Percentiles rank a stretch among this genome's conserved stretches.
Evolutionary conservation across 2,797 vertebrate species (phyloP).

Genomic region (Leptatherina wallacei): DNA sequence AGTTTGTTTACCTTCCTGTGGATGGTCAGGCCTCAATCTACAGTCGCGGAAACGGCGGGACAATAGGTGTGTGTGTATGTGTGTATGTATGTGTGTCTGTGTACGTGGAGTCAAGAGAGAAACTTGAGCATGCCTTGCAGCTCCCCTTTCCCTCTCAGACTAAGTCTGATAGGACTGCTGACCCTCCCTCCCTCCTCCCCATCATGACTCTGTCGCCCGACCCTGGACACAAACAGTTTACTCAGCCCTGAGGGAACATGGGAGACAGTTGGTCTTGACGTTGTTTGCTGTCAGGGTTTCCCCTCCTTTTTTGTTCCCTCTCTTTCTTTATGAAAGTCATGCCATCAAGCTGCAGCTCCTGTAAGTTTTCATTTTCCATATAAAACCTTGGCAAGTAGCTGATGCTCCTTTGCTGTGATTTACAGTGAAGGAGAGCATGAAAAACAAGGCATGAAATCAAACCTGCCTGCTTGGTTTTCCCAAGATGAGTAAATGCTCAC

Average conservation of each 20-base stretch:
- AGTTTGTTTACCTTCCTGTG: conserved; percentile 93
- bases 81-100: conserved; percentile 21
- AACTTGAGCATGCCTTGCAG: conserved; percentile 72
- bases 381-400: conserved; percentile 29
- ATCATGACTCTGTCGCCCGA: conserved; percentile 55
- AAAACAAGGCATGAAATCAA: conserved; percentile 52
- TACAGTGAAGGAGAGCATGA: conserved; percentile 43
- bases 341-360: conserved; percentile 19
- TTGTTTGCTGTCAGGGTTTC: conserved; percentile 62
- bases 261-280: conserved; percentile 71
- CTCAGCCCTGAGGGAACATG: conserved; percentile 51
- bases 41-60: conserved; percentile 86
- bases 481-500: conserved; percentile 23
- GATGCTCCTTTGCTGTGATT: conserved; percentile 43
- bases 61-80: conserved; percentile 86
- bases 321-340: conserved; percentile 20
- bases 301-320: conserved; percentile 22
- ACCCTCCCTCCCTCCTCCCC: conserved; percentile 55
- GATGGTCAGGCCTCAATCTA: conserved; percentile 87
- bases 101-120: conserved; percentile 69
- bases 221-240: conserved; percentile 78
- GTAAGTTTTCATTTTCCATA: conserved; percentile 28
- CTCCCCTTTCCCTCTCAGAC: conserved; percentile 63
- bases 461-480: conserved; percentile 23
- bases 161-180: conserved; percentile 58